These are phyloP conservation scores for Acronicta aceris DNA, from an alignment of 2,888 invertebrate genomes.

Conservation along the genomic window DNA sequence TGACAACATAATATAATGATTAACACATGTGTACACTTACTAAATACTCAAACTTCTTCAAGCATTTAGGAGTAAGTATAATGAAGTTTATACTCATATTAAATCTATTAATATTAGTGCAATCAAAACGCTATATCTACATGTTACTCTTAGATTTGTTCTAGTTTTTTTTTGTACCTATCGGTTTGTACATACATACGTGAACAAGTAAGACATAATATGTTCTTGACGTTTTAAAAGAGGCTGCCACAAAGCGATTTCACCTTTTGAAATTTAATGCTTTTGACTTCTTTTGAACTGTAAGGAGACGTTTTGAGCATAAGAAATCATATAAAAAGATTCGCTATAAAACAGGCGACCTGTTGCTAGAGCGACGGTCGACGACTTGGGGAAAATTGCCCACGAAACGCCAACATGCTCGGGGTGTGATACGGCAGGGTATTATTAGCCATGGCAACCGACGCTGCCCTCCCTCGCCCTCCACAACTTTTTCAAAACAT, in stretches of 20 bases:
- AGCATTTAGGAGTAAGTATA: too few species aligned
- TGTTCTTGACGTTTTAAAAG: slow-evolving; percentile 59
- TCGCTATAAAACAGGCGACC: slow-evolving; percentile 69
- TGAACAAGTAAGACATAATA: slow-evolving; percentile 44
- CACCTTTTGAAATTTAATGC: slow-evolving; percentile 65
- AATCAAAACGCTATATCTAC: too few species aligned
- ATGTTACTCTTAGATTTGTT: slow-evolving; percentile 2
- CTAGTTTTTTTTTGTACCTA: slow-evolving; percentile 2
- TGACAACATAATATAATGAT: too few species aligned
- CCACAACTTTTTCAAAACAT: slow-evolving; percentile 81
- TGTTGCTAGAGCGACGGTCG: slow-evolving; percentile 79
- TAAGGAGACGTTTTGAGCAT: slow-evolving; percentile 61
- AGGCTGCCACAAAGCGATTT: slow-evolving; percentile 64
- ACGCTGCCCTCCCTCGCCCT: slow-evolving; percentile 70
- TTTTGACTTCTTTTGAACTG: slow-evolving; percentile 67
- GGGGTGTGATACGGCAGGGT: slow-evolving; percentile 72
- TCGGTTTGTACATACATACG: slow-evolving; percentile 24
- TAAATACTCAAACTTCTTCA: too few species aligned
- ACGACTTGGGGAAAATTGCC: slow-evolving; percentile 64
- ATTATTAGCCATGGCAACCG: slow-evolving; percentile 87
- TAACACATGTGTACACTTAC: too few species aligned
- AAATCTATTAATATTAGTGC: too few species aligned
- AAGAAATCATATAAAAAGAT: slow-evolving; percentile 74
- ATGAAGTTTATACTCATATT: too few species aligned
- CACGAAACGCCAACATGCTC: slow-evolving; percentile 64